Evolutionary conservation across 2,797 vertebrate genomes (phyloP), one percentile per base, ranked within the genome.

Genomic region (Leptodactylus fallax): DNA sequence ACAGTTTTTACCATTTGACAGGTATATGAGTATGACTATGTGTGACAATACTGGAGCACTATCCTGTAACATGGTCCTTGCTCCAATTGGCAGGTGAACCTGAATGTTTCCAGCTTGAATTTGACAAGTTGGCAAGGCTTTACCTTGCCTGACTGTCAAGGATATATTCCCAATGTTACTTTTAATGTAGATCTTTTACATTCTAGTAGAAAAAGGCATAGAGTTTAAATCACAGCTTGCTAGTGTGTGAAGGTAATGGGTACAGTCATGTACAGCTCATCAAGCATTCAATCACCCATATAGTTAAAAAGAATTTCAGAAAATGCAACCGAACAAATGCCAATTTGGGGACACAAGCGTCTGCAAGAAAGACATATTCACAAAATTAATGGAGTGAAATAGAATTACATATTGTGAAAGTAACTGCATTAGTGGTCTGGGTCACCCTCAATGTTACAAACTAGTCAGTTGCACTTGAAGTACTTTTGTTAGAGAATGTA

Each of bases 321-420:
- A 47, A 77, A 77, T 77, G 74, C 74, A 77, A 77, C 47, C 4
- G 49, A 21, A 77, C 74, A 77, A 51, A 77, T 77, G 74, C 49
- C 74, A 77, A 77, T 53, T 77, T 85, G 49, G 49, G 47, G 49
- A 77, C 74, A 53, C 74, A 67, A 85, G 56, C 19, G 25, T 69
- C 25, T 85, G 60, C 21, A 71, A 81, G 71, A 51, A 82, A 67
- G 47, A 67, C 25, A 56, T 49, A 36, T 67, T 85, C 74, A 69
- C 21, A 23, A 65, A 92, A 90, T 91, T 80, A 83, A 87, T 45
- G 51, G 79, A 72, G 80, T 85, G 74, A 74, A 83, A 67, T 79
- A 55, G n/a, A 0, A 0, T 25, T 89, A 87, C 79, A 65, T 25
- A 87, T 90, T 69, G 89, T 80, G 88, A 80, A 82, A 77, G 71